Evolutionary conservation across 1,140 invertebrate species (phyloP).

Genomic region (Magallana angulata): DNA sequence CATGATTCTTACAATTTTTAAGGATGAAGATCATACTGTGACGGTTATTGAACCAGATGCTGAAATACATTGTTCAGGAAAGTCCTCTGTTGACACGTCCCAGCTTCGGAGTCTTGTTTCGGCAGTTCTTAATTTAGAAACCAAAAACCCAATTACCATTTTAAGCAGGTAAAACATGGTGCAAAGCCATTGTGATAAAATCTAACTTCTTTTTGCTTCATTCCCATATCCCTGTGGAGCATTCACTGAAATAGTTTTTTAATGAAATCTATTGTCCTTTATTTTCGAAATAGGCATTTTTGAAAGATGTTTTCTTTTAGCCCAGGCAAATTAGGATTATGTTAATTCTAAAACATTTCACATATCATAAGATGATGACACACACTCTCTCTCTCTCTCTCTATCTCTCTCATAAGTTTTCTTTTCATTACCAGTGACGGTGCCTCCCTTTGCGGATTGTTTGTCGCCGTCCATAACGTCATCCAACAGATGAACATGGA

Average conservation of each 20-base stretch:
- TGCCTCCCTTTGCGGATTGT: slow-evolving; percentile 13
- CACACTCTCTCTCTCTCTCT: background rate
- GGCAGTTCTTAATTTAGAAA: background rate
- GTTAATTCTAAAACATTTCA: too few species aligned
- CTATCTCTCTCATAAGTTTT: background rate
- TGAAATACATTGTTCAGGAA: background rate
- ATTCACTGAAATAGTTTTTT: too few species aligned
- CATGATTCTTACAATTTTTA: too few species aligned
- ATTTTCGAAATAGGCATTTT: too few species aligned
- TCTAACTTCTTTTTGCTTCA: too few species aligned
- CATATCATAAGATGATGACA: too few species aligned
- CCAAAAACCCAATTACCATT: background rate
- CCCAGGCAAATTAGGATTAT: too few species aligned
- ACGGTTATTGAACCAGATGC: background rate
- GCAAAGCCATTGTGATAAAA: too few species aligned
- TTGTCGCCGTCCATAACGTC: background rate
- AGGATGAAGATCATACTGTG: background rate
- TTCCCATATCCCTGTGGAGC: too few species aligned
- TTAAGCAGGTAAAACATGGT: background rate
- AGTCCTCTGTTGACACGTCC: background rate
- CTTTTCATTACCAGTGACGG: background rate
- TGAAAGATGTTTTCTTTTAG: too few species aligned
- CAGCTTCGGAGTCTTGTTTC: background rate
- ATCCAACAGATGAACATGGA: slow-evolving; percentile 27
- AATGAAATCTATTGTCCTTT: too few species aligned